Evolutionary conservation across 2,888 invertebrate species (phyloP).

Genomic region (Furcula furcula): DNA sequence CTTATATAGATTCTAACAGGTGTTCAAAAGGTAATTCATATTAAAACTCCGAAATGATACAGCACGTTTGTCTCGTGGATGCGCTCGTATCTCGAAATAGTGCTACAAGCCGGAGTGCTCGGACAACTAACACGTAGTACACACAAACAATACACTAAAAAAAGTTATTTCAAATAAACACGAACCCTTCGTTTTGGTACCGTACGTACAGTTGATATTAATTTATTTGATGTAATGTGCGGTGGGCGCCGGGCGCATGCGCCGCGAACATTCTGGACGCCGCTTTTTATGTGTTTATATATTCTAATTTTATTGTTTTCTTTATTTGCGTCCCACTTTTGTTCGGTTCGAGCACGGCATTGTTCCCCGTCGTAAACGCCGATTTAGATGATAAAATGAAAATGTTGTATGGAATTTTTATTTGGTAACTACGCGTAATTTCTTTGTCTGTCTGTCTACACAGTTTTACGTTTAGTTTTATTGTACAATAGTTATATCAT

Average conservation of each 20-base stretch:
- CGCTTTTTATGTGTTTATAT: slow-evolving; percentile 79
- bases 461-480: slow-evolving; percentile 38
- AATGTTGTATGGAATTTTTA: slow-evolving; percentile 74
- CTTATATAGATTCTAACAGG: slow-evolving; percentile 1
- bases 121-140: slow-evolving; percentile 26
- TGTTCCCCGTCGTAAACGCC: slow-evolving; percentile 79
- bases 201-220: slow-evolving; percentile 49
- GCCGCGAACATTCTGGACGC: slow-evolving; percentile 66
- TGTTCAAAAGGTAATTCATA: slow-evolving; percentile 7
- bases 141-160: slow-evolving; percentile 40
- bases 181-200: slow-evolving; percentile 34
- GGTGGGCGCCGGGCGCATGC: slow-evolving; percentile 58
- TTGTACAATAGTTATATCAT: slow-evolving; percentile 38
- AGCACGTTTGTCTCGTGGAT: slow-evolving; percentile 23
- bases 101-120: slow-evolving; percentile 30
- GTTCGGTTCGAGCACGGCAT: slow-evolving; percentile 77
- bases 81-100: slow-evolving; percentile 30
- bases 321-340: slow-evolving; percentile 82
- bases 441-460: slow-evolving; percentile 45
- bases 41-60: slow-evolving; percentile 20
- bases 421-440: slow-evolving; percentile 50
- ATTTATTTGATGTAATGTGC: slow-evolving; percentile 64
- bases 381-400: slow-evolving; percentile 80
- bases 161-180: slow-evolving; percentile 44
- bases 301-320: slow-evolving; percentile 82